These are phyloP conservation scores for Anguilla japonica DNA, from an alignment of 2,113 vertebrate species.

Conservation along the genomic window DNA sequence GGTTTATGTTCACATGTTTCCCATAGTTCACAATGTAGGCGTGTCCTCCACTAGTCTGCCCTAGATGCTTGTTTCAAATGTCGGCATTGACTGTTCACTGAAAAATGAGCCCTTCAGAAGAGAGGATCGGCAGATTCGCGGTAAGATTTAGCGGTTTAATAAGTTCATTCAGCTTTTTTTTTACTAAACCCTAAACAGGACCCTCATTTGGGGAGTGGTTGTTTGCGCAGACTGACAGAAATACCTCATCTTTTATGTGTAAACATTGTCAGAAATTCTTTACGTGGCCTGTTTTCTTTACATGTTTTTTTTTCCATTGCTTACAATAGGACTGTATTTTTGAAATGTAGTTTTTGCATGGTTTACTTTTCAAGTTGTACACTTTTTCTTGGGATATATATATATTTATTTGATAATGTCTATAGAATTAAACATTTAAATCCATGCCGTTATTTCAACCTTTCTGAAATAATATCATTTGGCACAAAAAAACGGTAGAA, in stretches of 20 bases:
- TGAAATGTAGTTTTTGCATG: neutral
- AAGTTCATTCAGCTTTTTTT: neutral
- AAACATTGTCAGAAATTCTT: neutral
- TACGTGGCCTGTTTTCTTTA: neutral
- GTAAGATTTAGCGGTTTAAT: neutral
- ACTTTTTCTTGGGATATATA: no score
- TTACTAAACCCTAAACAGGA: neutral
- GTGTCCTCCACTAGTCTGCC: constrained; percentile 9
- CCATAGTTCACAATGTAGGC: neutral
- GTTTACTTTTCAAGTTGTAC: no score
- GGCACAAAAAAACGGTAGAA: no score
- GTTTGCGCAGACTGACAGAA: neutral
- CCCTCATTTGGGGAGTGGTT: no score
- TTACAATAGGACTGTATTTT: neutral
- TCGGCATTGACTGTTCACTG: neutral
- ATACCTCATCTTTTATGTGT: neutral
- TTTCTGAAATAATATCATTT: no score
- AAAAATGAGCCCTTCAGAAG: neutral
- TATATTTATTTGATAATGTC: no score
- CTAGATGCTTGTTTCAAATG: neutral
- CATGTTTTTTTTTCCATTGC: neutral
- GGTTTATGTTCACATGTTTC: constrained; percentile 13
- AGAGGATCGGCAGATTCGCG: neutral
- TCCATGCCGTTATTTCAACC: no score
- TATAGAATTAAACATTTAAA: no score